These are phyloP conservation scores for Cladorhizidae sp. DNA, from an alignment of 37 sponge, comb jelly and placozoan species.

Conservation along the genomic window DNA sequence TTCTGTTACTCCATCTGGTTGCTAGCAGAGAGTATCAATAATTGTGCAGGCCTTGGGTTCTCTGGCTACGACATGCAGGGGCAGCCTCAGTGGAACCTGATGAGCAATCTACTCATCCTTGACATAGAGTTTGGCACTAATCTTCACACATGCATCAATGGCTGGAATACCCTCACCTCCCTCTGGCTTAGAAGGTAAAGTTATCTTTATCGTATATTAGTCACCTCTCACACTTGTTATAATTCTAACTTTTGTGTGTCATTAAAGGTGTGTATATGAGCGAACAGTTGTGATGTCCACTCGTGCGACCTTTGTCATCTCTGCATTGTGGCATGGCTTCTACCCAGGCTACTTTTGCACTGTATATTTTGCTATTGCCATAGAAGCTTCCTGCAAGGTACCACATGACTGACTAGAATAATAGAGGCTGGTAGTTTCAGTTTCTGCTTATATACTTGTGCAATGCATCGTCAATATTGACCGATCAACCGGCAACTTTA, in stretches of 20 bases:
- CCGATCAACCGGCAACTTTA: no score
- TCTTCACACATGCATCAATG: conserved; percentile 12
- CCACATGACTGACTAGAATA: not conserved
- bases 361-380: conserved; percentile 35
- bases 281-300: conserved; percentile 15
- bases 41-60: conserved; percentile 84
- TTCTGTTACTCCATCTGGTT: conserved; percentile 36
- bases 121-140: conserved; percentile 66
- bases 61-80: conserved; percentile 72
- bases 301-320: conserved; percentile 61
- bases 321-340: conserved; percentile 92
- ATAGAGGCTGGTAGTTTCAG: no score
- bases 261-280: conserved; percentile 27
- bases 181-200: conserved; percentile 78
- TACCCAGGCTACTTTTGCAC: conserved; percentile 85
- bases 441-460: no score
- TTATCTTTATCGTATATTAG: not conserved
- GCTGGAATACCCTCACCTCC: conserved; percentile 72
- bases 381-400: conserved; percentile 74
- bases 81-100: conserved; percentile 68
- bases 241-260: no score
- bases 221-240: not conserved
- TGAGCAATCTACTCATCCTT: conserved; percentile 24
- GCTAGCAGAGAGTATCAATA: conserved; percentile 71
- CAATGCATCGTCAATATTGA: no score